A percentile compares a stretch with the other conserved stretches of the same genome.
Conservation (phyloP, 2,888 invertebrate species). For the Synergus japonicus region DNA sequence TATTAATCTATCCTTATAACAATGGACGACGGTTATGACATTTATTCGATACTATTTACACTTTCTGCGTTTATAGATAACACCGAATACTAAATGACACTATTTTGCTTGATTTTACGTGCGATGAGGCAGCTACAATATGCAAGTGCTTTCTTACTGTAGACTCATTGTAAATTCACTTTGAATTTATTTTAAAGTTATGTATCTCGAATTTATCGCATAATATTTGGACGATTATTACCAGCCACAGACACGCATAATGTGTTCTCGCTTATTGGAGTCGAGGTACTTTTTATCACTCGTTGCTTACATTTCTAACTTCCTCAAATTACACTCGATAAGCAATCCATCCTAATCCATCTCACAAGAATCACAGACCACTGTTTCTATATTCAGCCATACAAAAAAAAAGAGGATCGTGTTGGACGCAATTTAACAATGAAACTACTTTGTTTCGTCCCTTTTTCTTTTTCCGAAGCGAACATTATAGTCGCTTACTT, state of each 20-base stretch:
- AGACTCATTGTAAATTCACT: not conserved
- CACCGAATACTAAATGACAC: conserved; percentile 29
- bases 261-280: conserved; percentile 13
- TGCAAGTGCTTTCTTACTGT: not conserved
- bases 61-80: not conserved
- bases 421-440: conserved; percentile 40
- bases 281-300: conserved; percentile 41
- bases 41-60: conserved; percentile 26
- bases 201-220: not conserved
- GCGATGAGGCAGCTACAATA: not conserved
- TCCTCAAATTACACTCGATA: conserved; percentile 32
- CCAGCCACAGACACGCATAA: conserved; percentile 36
- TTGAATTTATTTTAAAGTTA: not conserved
- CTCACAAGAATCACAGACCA: conserved; percentile 24
- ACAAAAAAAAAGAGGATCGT: conserved; percentile 6
- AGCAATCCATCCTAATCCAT: conserved; percentile 23
- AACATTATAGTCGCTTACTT: not conserved
- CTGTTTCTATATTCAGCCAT: conserved; percentile 24
- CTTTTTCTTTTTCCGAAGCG: conserved; percentile 1
- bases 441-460: conserved; percentile 27
- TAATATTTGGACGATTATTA: conserved; percentile 25
- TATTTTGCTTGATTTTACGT: conserved; percentile 4
- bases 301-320: conserved; percentile 32
- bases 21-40: conserved; percentile 39
- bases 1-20: conserved; percentile 27